Conservation (phyloP, 2,797 vertebrate species). For the Pipistrellus pygmaeus region DNA sequence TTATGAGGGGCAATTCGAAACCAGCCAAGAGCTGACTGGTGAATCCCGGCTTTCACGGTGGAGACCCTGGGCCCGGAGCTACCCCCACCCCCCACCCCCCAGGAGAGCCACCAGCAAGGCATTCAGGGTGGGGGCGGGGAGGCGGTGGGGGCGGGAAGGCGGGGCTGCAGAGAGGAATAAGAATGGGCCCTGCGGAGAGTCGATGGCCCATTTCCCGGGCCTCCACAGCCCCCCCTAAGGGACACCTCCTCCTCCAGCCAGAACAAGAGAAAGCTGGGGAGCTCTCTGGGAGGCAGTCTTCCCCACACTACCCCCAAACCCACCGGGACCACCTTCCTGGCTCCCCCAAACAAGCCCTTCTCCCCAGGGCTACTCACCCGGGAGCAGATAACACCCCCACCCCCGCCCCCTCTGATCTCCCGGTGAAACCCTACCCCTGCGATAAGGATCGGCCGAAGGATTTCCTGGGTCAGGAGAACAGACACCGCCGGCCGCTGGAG, state of each 20-base stretch:
- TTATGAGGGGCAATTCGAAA: conserved; percentile 24
- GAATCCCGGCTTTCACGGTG: not conserved
- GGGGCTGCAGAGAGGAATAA: conserved; percentile 60
- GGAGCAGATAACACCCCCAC: conserved; percentile 39
- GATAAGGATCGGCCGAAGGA: conserved; percentile 81
- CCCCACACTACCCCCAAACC: not conserved
- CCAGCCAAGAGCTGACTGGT: not conserved
- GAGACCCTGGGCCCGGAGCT: not conserved
- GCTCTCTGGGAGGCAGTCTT: not conserved
- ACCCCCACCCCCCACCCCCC: not conserved
- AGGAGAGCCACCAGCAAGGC: not conserved
- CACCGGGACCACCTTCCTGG: not conserved
- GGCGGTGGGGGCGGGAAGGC: not conserved
- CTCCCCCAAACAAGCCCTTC: not conserved
- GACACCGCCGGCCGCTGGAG: conserved; percentile 59
- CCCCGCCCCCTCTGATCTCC: not conserved
- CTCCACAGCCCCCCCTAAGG: not conserved
- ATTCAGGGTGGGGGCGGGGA: conserved; percentile 34
- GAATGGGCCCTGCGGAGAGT: conserved; percentile 66
- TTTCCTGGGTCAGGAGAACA: conserved; percentile 82
- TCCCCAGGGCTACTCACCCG: not conserved
- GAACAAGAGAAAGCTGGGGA: not conserved
- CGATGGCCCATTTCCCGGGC: conserved; percentile 73
- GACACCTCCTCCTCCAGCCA: too few relatives aligned
- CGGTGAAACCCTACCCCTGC: conserved; percentile 71